Percentiles rank a stretch among this genome's conserved stretches.
These are phyloP conservation scores for Protosalanx chinensis DNA, from an alignment of 2,797 vertebrate species.

Conservation along the genomic window DNA sequence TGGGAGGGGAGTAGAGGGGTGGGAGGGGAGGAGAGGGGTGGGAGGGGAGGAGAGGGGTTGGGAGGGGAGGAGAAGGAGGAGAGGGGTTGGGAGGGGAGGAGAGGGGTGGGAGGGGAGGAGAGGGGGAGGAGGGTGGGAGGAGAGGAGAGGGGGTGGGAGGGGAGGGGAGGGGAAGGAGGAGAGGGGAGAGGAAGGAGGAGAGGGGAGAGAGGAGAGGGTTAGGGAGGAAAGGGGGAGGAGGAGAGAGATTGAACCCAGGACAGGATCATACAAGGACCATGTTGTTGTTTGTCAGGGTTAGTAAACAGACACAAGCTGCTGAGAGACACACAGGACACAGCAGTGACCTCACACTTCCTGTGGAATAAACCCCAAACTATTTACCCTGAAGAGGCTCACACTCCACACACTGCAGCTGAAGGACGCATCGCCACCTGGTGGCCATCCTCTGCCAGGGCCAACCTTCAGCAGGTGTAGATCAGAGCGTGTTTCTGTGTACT, in stretches of 20 bases:
- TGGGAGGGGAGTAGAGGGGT: too few species aligned
- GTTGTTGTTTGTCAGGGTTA: conserved; percentile 3
- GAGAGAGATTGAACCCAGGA: neutral
- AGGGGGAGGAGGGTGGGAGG: too few species aligned
- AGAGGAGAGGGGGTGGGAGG: too few species aligned
- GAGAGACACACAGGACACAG: conserved; percentile 40
- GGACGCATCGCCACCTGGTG: neutral
- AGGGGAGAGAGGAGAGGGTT: too few species aligned
- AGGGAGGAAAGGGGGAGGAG: too few species aligned
- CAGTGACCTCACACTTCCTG: conserved; percentile 49
- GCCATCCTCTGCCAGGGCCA: neutral
- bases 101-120: too few species aligned
- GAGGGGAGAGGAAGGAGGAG: too few species aligned
- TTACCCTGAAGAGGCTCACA: neutral
- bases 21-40: too few species aligned
- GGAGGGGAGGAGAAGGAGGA: too few species aligned
- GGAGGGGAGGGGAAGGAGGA: too few species aligned
- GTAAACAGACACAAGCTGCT: conserved; percentile 1
- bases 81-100: too few species aligned
- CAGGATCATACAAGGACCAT: neutral
- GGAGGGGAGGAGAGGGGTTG: neutral
- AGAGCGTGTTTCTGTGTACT: neutral
- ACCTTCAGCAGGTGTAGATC: neutral
- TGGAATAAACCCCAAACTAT: conserved; percentile 34
- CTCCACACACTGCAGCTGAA: neutral